Evolutionary conservation across 2,888 invertebrate species (phyloP).

Genomic region (Drosophila limbata): DNA sequence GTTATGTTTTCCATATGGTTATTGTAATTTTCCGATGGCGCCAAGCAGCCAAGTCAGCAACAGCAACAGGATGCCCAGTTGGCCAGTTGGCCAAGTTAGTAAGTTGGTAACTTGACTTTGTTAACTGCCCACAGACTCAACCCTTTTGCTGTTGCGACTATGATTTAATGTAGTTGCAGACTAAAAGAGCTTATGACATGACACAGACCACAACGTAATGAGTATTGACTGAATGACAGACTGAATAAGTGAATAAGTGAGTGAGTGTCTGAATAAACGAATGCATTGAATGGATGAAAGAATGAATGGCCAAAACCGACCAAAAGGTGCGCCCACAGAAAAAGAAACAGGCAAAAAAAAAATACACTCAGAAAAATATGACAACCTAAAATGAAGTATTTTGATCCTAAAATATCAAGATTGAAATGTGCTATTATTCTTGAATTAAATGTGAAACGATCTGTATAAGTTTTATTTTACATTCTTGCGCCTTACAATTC

Average conservation of each 20-base stretch:
- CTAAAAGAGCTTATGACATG: constrained; percentile 62
- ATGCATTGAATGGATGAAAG: constrained; percentile 15
- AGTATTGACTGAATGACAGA: constrained; percentile 45
- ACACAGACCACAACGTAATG: constrained; percentile 60
- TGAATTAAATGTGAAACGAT: too few relatives aligned
- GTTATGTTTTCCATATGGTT: constrained; percentile 59
- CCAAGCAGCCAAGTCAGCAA: constrained; percentile 28
- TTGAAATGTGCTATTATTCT: too few relatives aligned
- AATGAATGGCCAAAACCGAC: constrained; percentile 45
- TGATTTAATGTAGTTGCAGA: constrained; percentile 63
- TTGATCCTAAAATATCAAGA: too few relatives aligned
- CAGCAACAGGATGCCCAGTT: constrained; percentile 44
- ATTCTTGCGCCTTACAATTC: too few relatives aligned
- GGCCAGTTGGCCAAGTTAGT: constrained; percentile 13
- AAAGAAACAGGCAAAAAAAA: constrained; percentile 7
- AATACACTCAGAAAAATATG: not conserved
- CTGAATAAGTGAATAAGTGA: constrained; percentile 36
- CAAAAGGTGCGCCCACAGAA: constrained; percentile 68
- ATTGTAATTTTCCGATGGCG: constrained; percentile 70
- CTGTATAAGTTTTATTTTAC: too few relatives aligned
- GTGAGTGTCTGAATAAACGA: constrained; percentile 4
- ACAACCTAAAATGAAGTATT: too few relatives aligned
- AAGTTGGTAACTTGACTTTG: constrained; percentile 14
- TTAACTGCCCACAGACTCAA: constrained; percentile 46
- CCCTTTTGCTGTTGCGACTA: constrained; percentile 68